Percentiles rank a stretch among this genome's conserved stretches.
Conservation (phyloP, 2,888 invertebrate species). For the Piscicola geometra region DNA sequence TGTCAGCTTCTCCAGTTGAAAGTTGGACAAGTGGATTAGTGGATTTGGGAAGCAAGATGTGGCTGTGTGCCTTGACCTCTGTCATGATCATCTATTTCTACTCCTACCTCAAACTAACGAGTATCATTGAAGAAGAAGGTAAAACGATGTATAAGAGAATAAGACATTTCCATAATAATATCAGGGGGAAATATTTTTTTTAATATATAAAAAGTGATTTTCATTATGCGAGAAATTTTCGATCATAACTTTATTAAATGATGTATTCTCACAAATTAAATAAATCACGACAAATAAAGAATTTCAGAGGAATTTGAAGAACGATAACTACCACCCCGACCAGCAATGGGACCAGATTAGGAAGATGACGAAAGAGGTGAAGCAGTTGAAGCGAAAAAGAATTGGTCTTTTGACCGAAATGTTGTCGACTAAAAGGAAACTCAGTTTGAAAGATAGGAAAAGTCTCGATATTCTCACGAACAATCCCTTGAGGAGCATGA, state of each 20-base stretch:
- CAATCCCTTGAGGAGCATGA: no score
- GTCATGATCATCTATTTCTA: constrained; percentile 20
- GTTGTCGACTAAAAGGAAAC: neutral
- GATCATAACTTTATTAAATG: no score
- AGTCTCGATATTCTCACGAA: no score
- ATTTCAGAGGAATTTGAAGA: constrained; percentile 28
- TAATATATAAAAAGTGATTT: no score
- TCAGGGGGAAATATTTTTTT: no score
- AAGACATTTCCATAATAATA: no score
- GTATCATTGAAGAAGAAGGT: constrained; percentile 32
- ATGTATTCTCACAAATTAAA: no score
- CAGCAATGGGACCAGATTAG: constrained; percentile 26
- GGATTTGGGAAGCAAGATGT: constrained; percentile 7
- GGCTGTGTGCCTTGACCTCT: neutral
- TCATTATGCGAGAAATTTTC: no score
- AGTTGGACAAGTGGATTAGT: constrained; percentile 21
- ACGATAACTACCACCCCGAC: constrained; percentile 27
- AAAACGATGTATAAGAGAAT: no score
- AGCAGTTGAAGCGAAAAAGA: constrained; percentile 8
- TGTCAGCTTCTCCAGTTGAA: constrained; percentile 13
- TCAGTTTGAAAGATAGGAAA: no score
- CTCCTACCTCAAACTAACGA: constrained; percentile 17
- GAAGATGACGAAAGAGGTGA: constrained; percentile 25
- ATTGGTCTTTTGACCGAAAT: no score
- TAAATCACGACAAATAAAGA: no score